A percentile compares a stretch with the other conserved stretches of the same genome.
phyloP scores from a whole-genome alignment of 2,113 vertebrate genomes.

The Callorhinus ursinus region DNA sequence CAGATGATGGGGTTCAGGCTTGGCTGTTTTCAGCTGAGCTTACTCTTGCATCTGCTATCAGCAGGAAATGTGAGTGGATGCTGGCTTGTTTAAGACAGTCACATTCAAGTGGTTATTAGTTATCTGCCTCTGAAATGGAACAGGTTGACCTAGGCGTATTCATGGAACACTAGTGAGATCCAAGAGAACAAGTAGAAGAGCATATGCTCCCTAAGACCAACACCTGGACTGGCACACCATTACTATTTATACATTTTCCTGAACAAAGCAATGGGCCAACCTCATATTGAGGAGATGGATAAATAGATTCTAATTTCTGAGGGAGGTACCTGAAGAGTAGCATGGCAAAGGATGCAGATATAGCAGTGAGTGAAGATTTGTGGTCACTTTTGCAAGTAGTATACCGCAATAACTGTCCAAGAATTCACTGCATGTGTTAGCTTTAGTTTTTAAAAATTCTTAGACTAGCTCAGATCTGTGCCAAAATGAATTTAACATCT shows the following conservation, averaged over 20 bases:
- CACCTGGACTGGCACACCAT: background rate
- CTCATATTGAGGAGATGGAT: background rate
- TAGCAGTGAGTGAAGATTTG: background rate
- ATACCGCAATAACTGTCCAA: background rate
- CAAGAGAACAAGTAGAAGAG: background rate
- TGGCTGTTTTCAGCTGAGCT: background rate
- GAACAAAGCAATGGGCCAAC: background rate
- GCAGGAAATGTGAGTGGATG: background rate
- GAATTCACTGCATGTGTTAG: background rate
- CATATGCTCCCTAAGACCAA: background rate
- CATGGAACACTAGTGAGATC: background rate
- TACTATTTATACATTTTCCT: background rate
- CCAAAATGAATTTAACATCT: conserved; percentile 20
- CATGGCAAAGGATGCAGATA: background rate
- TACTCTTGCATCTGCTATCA: background rate
- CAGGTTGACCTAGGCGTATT: background rate
- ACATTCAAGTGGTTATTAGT: background rate
- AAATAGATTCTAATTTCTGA: background rate
- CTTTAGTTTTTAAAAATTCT: background rate
- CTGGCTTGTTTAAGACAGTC: background rate
- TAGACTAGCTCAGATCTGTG: background rate
- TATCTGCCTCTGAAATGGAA: background rate
- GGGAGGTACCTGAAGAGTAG: background rate
- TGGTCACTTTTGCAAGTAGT: background rate
- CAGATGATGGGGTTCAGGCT: background rate